These are phyloP conservation scores for Salmo trutta DNA, from an alignment of 2,797 vertebrate genomes.

Conservation along the genomic window DNA sequence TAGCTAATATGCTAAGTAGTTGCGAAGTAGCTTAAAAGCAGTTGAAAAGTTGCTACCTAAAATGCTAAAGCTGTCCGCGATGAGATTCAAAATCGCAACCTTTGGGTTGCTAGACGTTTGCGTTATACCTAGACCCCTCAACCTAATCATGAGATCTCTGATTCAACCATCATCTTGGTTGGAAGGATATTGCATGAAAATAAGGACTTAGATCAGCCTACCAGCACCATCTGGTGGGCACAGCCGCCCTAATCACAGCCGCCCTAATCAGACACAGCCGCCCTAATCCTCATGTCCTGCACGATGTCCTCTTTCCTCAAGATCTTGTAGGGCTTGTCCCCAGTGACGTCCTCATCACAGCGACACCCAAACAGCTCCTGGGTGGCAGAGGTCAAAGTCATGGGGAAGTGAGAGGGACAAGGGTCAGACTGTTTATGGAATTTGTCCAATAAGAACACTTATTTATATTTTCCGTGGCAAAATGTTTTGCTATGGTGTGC, in stretches of 20 bases:
- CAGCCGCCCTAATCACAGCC: conserved; percentile 79
- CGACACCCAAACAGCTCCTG: conserved; percentile 88
- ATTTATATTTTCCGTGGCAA: not conserved
- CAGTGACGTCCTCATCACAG: conserved; percentile 82
- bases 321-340: conserved; percentile 81
- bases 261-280: conserved; percentile 90
- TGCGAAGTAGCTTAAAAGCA: too few relatives aligned
- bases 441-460: not conserved
- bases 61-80: too few relatives aligned
- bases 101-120: too few relatives aligned
- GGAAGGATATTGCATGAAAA: not conserved
- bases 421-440: not conserved
- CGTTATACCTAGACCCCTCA: conserved; percentile 37
- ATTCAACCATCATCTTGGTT: conserved; percentile 38
- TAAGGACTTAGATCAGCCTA: conserved; percentile 56
- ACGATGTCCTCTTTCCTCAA: conserved; percentile 87
- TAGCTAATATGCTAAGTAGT: too few relatives aligned
- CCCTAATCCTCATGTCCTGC: conserved; percentile 84
- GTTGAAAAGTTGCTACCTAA: too few relatives aligned
- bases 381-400: conserved; percentile 87
- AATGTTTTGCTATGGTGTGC: too few relatives aligned
- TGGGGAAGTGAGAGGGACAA: conserved; percentile 64
- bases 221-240: conserved; percentile 82
- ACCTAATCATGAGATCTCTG: conserved; percentile 34
- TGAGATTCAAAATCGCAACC: too few relatives aligned